A percentile compares a stretch with the other conserved stretches of the same genome.
phyloP scores from a whole-genome alignment of 2,888 invertebrate genomes.

The Agriopis marginaria region DNA sequence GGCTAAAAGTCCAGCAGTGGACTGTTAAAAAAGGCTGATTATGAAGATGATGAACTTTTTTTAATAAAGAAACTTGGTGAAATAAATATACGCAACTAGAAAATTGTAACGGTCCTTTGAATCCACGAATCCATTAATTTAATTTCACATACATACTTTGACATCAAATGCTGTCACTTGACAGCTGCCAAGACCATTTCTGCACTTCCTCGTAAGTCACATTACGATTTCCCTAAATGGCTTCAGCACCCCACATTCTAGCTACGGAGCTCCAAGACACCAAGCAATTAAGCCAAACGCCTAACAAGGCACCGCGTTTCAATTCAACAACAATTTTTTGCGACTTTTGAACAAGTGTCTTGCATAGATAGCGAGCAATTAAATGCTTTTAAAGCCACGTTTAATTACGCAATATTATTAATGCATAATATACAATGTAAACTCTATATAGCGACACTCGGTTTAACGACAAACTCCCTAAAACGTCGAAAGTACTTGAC shows the following conservation, averaged over 20 bases:
- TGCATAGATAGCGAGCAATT: slow-evolving; percentile 56
- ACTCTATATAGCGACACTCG: no score
- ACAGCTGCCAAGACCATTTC: slow-evolving; percentile 10
- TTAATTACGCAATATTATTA: slow-evolving; percentile 55
- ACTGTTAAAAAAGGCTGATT: no score
- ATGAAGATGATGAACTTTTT: no score
- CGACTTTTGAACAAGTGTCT: slow-evolving; percentile 44
- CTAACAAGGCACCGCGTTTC: slow-evolving; percentile 36
- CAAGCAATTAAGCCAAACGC: slow-evolving; percentile 25
- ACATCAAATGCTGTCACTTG: slow-evolving; percentile 7
- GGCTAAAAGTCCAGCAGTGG: no score
- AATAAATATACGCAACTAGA: not conserved
- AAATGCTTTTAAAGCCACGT: slow-evolving; percentile 53
- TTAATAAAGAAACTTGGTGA: no score
- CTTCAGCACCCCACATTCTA: slow-evolving; percentile 20
- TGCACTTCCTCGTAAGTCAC: slow-evolving; percentile 15
- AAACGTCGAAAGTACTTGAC: no score
- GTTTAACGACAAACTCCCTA: no score
- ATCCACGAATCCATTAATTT: slow-evolving; percentile 2
- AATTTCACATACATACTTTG: not conserved
- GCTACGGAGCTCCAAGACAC: slow-evolving; percentile 28
- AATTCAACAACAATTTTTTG: slow-evolving; percentile 29
- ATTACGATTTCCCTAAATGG: slow-evolving; percentile 27
- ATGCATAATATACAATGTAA: slow-evolving; percentile 37
- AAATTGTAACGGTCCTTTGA: not conserved